A percentile compares a stretch with the other conserved stretches of the same genome.
Conservation (phyloP, 2,888 invertebrate genomes). For the Anoncus sp. region DNA sequence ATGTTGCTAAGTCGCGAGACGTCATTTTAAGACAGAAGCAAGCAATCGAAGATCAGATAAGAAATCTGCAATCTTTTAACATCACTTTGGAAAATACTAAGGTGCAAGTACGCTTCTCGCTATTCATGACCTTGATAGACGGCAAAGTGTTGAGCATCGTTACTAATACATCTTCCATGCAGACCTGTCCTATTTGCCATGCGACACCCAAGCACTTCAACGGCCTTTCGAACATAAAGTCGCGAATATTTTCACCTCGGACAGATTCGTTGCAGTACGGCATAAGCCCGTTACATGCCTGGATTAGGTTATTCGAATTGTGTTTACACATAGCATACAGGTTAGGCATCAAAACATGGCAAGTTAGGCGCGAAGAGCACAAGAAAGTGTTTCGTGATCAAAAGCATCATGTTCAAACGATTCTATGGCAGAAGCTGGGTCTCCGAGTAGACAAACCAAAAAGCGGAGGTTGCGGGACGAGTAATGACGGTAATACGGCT, state of each 20-base stretch:
- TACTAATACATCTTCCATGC: conserved; percentile 3
- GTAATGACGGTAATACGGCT: conserved; percentile 51
- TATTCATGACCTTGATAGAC: conserved; percentile 41
- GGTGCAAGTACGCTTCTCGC: not conserved
- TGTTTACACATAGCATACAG: conserved; percentile 35
- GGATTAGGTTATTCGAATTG: conserved; percentile 29
- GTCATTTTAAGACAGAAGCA: conserved; percentile 33
- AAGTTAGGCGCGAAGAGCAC: conserved; percentile 23
- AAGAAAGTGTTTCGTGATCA: conserved; percentile 29
- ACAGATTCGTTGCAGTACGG: conserved; percentile 20
- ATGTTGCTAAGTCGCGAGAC: conserved; percentile 28
- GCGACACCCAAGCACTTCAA: conserved; percentile 5
- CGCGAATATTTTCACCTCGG: conserved; percentile 13
- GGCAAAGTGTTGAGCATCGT: conserved; percentile 43
- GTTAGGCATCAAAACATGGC: conserved; percentile 27
- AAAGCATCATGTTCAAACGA: conserved; percentile 36
- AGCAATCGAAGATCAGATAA: conserved; percentile 37
- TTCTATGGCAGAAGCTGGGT: conserved; percentile 45
- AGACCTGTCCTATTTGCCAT: conserved; percentile 15
- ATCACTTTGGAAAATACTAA: conserved; percentile 18
- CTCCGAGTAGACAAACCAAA: conserved; percentile 44
- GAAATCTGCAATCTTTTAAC: conserved; percentile 9
- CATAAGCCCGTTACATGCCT: not conserved
- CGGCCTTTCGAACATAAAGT: conserved; percentile 21
- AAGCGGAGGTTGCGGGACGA: conserved; percentile 47